Evolutionary conservation across 2,113 vertebrate species (phyloP), one percentile per base, ranked within the genome.

Genomic region (Muntiacus muntjak): DNA sequence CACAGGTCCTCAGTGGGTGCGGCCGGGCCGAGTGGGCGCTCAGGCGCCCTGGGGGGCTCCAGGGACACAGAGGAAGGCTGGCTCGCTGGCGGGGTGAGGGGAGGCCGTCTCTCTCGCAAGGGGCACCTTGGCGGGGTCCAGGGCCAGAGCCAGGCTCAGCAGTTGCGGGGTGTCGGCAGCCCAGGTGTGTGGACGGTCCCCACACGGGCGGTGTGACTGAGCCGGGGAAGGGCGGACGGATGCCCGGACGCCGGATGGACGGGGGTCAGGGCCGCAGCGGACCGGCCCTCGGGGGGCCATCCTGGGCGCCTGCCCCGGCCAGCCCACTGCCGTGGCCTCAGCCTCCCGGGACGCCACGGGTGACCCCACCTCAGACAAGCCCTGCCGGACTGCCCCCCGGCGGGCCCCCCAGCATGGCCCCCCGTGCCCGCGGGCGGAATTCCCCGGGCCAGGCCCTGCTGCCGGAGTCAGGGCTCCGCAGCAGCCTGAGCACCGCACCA

Each of bases 401-500:
- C 1, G 12, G 58, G 58, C 5, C 58, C 26, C 58, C 58, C 58
- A 30, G 28, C 58, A 30, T 1, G 12, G 58, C 58, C 58, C 13
- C 28, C 58, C 6, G 1, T 62, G 74, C 25, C 74, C 0, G 43
- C 4, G 14, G 14, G 7, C 26, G 14, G 74, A 78, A 26, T 47
- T 45, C 4, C 36, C 71, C 12, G 2, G 74, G 43, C 43, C 4
- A 45, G 43, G 26, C 76, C 43, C 14, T 17, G 43, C 43, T 0
- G 0, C 14, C 0, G 43, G 76, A 9, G 15, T 57, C 5, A 0
- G 3, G 7, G 3, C 23, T 9, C 47, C 30, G 9, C 7, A 47
- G 14, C 7, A 25, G 45, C 4, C 57, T 17, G 50, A 15, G 12
- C 3, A 7, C 3, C 15, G 0, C 60, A 1, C 71, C 1, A 0